These are phyloP conservation scores for Eustalomyia histrio DNA, from an alignment of 2,888 invertebrate species.

Conservation along the genomic window DNA sequence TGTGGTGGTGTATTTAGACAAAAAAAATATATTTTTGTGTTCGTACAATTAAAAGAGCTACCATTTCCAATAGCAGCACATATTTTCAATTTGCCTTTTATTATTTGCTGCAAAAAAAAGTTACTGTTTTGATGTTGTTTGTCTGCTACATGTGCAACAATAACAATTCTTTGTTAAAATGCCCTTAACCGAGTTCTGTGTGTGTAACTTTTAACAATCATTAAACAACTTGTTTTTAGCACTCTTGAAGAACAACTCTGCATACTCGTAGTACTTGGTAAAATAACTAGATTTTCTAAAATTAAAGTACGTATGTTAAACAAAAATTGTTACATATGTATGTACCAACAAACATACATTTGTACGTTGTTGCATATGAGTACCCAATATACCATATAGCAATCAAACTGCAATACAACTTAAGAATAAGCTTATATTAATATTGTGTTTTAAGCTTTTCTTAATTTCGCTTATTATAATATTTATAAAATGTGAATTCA, in stretches of 20 bases:
- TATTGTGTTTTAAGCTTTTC: no score
- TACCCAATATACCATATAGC: no score
- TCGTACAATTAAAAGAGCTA: no score
- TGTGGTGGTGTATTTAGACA: no score
- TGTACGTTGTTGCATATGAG: conserved; percentile 19
- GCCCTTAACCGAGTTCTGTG: conserved; percentile 61
- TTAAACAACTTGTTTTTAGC: conserved; percentile 56
- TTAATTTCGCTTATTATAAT: no score
- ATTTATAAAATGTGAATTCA: no score
- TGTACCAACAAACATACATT: background rate
- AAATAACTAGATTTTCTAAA: conserved; percentile 50
- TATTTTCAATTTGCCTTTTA: background rate
- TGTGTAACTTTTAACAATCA: conserved; percentile 49
- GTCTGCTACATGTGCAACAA: background rate
- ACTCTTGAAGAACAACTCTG: conserved; percentile 42
- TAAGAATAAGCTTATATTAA: no score
- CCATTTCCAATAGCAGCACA: background rate
- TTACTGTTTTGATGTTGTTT: background rate
- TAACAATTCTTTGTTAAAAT: conserved; percentile 25
- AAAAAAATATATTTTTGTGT: no score
- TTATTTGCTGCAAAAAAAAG: background rate
- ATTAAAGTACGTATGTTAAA: conserved; percentile 38
- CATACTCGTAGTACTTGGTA: background rate
- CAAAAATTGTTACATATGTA: conserved; percentile 50
- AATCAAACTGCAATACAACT: no score